phyloP scores from a whole-genome alignment of 2,113 vertebrate species.

The Triplophysa rosa region DNA sequence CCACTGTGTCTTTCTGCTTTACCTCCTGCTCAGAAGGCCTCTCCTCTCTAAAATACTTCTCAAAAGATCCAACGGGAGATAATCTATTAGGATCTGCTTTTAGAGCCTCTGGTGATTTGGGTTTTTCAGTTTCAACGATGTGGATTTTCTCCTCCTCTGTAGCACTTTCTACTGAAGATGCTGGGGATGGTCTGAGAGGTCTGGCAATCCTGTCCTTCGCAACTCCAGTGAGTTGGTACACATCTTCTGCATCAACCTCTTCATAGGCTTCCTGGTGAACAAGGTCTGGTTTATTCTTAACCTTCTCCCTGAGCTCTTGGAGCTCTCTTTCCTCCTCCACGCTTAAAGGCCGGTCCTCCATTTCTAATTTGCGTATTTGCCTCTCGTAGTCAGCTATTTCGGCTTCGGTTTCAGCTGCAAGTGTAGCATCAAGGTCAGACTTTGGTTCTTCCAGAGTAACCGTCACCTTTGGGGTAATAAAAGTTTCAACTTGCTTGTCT shows the following conservation, averaged over 20 bases:
- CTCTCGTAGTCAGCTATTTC: conserved; percentile 76
- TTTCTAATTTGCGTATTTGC: conserved; percentile 77
- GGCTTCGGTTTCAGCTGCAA: conserved; percentile 58
- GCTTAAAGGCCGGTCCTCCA: conserved; percentile 77
- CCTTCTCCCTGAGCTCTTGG: conserved; percentile 91
- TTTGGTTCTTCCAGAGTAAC: conserved; percentile 73
- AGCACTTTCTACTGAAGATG: conserved; percentile 76
- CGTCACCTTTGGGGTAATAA: conserved; percentile 73
- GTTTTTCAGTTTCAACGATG: conserved; percentile 66
- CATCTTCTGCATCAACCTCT: conserved; percentile 93
- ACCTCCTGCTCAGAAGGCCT: conserved; percentile 29
- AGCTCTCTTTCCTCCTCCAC: conserved; percentile 78
- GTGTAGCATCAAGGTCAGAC: conserved; percentile 58
- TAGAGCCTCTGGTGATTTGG: conserved; percentile 57
- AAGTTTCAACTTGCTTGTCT: conserved; percentile 58
- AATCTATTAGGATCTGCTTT: conserved; percentile 41
- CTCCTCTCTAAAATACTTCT: conserved; percentile 41
- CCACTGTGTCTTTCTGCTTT: conserved; percentile 17
- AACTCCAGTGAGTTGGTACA: conserved; percentile 83
- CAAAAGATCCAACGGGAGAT: conserved; percentile 41
- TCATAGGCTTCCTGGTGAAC: conserved; percentile 95
- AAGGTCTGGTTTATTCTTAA: conserved; percentile 84
- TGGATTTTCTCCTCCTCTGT: conserved; percentile 76
- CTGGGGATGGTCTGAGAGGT: conserved; percentile 72
- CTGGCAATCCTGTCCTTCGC: conserved; percentile 75